phyloP scores from a whole-genome alignment of 1,140 invertebrate genomes.

The Asobara japonica region DNA sequence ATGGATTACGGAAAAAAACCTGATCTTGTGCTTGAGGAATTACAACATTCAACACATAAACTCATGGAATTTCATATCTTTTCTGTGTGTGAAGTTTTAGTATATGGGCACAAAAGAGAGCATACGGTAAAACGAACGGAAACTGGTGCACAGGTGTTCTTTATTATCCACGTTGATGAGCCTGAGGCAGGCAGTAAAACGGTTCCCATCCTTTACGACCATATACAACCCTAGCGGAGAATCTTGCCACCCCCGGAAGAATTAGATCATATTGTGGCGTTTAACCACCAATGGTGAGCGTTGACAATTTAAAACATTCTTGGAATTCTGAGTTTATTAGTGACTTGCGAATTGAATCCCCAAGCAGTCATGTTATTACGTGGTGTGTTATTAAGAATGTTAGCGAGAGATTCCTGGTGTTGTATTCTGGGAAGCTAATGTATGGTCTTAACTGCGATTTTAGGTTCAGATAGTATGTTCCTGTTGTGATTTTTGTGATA shows the following conservation, averaged over 20 bases:
- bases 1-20: not conserved
- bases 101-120: not conserved
- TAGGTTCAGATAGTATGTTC: no score
- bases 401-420: no score
- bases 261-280: constrained; percentile 5
- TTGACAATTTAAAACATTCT: not conserved
- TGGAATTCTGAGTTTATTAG: not conserved
- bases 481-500: no score
- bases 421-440: no score
- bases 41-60: not conserved
- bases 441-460: no score
- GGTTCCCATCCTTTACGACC: not conserved
- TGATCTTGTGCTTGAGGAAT: not conserved
- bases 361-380: no score
- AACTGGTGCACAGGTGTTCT: constrained; percentile 5
- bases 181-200: constrained; percentile 10
- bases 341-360: not conserved
- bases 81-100: not conserved
- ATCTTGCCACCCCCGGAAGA: not conserved
- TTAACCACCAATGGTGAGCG: not conserved
- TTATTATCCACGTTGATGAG: constrained; percentile 15
- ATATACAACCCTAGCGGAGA: not conserved
- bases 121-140: not conserved
- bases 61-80: not conserved
- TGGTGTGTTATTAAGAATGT: no score